Conservation (phyloP, 2,797 vertebrate species). For the Sphaeramia orbicularis region DNA sequence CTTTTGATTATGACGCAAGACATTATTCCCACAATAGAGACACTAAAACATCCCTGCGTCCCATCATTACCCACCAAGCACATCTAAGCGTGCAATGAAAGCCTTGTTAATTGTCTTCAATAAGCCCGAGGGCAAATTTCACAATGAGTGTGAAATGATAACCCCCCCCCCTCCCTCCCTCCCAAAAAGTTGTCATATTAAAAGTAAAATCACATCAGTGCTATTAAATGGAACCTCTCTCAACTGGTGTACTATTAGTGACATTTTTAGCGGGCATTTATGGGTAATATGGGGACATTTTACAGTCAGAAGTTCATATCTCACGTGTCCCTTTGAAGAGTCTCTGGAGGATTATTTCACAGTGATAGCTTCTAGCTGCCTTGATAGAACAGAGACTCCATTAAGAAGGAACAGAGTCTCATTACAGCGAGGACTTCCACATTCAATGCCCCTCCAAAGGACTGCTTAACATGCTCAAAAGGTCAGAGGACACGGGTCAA, state of each 20-base stretch:
- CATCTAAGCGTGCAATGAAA: slow-evolving; percentile 44
- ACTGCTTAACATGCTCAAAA: slow-evolving; percentile 23
- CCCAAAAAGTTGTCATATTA: not conserved
- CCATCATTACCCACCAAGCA: slow-evolving; percentile 33
- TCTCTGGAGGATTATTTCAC: slow-evolving; percentile 37
- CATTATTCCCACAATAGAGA: slow-evolving; percentile 24
- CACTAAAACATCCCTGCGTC: slow-evolving; percentile 37
- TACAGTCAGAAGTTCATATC: slow-evolving; percentile 8
- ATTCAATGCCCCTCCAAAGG: slow-evolving; percentile 39
- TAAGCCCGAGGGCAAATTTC: not conserved
- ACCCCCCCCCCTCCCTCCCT: not conserved
- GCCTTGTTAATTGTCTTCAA: slow-evolving; percentile 35
- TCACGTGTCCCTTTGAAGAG: slow-evolving; percentile 24
- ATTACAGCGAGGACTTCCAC: slow-evolving; percentile 31
- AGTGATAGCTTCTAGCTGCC: slow-evolving; percentile 24
- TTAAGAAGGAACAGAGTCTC: slow-evolving; percentile 34
- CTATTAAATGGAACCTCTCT: not conserved
- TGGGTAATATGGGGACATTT: slow-evolving; percentile 14
- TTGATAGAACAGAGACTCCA: slow-evolving; percentile 40
- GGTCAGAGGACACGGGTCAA: slow-evolving; percentile 57
- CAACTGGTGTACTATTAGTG: not conserved
- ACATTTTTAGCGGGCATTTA: not conserved
- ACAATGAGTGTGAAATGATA: not conserved
- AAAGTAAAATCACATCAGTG: slow-evolving; percentile 5
- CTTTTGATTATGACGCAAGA: not conserved